Evolutionary conservation across 2,797 vertebrate genomes (phyloP), one percentile per base, ranked within the genome.

Genomic region (Alcedo atthis): DNA sequence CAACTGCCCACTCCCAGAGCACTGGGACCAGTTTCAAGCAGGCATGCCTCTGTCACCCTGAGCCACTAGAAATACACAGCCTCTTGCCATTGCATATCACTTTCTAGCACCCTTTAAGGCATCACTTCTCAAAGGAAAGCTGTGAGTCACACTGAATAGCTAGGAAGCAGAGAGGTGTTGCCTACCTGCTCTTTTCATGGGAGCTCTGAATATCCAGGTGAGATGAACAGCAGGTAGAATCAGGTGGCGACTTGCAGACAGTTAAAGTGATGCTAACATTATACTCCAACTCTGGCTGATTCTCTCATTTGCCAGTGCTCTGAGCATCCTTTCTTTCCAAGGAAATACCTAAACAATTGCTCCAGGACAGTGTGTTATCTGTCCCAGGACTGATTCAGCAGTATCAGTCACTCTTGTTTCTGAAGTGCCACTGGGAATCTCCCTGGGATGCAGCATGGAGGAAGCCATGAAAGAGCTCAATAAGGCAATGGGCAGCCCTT

Each of bases 1-100:
- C 81, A 92, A 46, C 85, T 93, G 49, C 64, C 80, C 85, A 20
- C 73, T 80, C 80, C 81, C 93, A 95, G 58, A 81, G 75, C 58
- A 37, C 54, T 37, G 62, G 28, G 24, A 75, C 62, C 2, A 1
- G 37, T 51, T 88, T 88, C 61, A 74, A 76, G 71, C 64, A 59
- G 16, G 80, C 4, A 1, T 26, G 37, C 37, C 63, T 45, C 51
- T 61, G 40, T 53, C 62, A 61, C 26, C 53, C 75, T 9, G 13
- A 79, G 43, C 63, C 7, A 1, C 25, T 70, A 63, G 42, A 70
- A 91, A 66, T 6, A 59, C 19, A 25, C 3, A 30, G 3, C n/a
- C 62, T 77, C 22, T 5, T 46, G 30, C 10, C 73, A 51, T 37
- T 40, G 49, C 1, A 1, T 58, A 57, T 53, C 15, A 55, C 42